Conservation (phyloP, 2,888 invertebrate species). For the Papilio gigon region DNA sequence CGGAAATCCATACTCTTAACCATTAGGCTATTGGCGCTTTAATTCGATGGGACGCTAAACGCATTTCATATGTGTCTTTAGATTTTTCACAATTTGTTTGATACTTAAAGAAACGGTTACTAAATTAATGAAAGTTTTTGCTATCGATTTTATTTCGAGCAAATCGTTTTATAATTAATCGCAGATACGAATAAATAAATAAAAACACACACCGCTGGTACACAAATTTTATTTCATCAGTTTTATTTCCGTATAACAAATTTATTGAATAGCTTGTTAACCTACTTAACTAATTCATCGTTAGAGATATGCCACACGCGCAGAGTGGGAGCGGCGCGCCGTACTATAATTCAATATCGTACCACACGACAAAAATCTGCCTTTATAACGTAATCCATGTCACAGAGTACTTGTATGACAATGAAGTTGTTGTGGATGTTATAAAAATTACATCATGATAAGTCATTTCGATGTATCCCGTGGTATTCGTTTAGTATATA, state of each 20-base stretch:
- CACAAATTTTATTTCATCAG: slow-evolving; percentile 53
- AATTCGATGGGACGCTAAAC: no score
- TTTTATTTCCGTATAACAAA: slow-evolving; percentile 82
- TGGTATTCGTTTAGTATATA: background rate
- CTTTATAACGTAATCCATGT: no score
- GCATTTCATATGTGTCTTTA: no score
- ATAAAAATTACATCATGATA: background rate
- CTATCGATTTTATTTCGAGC: no score
- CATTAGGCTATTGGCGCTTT: no score
- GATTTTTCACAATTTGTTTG: no score
- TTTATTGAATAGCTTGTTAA: slow-evolving; percentile 73
- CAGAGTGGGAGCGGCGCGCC: background rate
- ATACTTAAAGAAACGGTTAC: no score
- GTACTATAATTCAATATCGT: background rate
- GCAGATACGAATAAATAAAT: slow-evolving; percentile 36
- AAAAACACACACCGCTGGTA: slow-evolving; percentile 47
- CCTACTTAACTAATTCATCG: slow-evolving; percentile 59
- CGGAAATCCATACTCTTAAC: no score
- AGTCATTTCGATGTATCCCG: background rate
- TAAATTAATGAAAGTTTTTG: no score
- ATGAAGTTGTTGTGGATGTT: no score
- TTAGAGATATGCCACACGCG: slow-evolving; percentile 32
- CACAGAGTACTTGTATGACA: no score
- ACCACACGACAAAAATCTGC: no score
- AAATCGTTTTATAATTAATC: background rate